Percentiles rank a stretch among this genome's conserved stretches.
These are phyloP conservation scores for Tetramorium bicarinatum DNA, from an alignment of 2,888 invertebrate genomes.

Conservation along the genomic window DNA sequence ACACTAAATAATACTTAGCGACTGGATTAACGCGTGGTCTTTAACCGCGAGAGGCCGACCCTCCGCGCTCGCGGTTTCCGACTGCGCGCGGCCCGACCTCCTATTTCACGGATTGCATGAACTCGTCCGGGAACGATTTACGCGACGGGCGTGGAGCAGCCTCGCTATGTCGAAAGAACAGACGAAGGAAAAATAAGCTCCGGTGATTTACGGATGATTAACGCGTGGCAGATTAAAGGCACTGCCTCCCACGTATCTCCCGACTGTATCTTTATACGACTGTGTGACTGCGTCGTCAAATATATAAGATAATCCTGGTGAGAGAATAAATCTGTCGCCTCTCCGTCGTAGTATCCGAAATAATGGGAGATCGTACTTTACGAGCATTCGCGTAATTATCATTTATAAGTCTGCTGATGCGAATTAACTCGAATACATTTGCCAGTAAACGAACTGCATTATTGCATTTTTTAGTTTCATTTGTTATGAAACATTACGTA, in stretches of 20 bases:
- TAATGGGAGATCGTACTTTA: neutral
- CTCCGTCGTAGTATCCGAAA: neutral
- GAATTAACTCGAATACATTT: neutral
- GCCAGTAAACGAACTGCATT: neutral
- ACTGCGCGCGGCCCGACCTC: conserved; percentile 54
- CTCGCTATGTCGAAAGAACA: conserved; percentile 22
- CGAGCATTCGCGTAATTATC: neutral
- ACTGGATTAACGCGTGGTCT: conserved; percentile 78
- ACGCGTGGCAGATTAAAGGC: conserved; percentile 23
- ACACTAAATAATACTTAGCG: conserved; percentile 81
- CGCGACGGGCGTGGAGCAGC: conserved; percentile 40
- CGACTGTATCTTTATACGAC: neutral
- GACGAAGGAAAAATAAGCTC: conserved; percentile 47
- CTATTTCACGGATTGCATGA: conserved; percentile 65
- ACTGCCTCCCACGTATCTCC: neutral
- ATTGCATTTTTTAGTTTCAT: neutral
- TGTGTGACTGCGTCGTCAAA: neutral
- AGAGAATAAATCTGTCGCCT: conserved; percentile 29
- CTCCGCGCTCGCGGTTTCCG: conserved; percentile 59
- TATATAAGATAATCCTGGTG: conserved; percentile 24
- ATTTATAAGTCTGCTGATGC: conserved; percentile 3
- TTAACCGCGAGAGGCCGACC: conserved; percentile 60
- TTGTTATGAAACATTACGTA: neutral
- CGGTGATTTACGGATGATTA: conserved; percentile 41
- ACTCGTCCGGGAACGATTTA: conserved; percentile 55